These are phyloP conservation scores for Scarus forsteni DNA, from an alignment of 2,797 vertebrate species.

Conservation along the genomic window DNA sequence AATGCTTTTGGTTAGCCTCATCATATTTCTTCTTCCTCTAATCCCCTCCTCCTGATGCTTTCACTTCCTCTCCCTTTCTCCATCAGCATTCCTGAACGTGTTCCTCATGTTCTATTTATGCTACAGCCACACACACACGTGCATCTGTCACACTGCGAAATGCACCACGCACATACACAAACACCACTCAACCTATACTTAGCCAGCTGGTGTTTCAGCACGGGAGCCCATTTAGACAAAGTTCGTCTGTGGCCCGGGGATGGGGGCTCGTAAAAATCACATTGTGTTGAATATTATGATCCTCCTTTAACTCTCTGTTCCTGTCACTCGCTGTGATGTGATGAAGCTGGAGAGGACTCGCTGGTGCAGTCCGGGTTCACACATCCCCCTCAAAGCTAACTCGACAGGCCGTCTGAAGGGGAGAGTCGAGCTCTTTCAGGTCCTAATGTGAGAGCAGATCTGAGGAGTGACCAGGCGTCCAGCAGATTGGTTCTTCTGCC, in stretches of 20 bases:
- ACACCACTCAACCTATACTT: constrained; percentile 61
- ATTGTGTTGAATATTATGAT: constrained; percentile 47
- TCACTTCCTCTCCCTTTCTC: constrained; percentile 48
- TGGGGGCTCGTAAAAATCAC: constrained; percentile 38
- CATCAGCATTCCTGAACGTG: constrained; percentile 74
- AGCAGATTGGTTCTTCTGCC: constrained; percentile 20
- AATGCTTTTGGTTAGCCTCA: not conserved
- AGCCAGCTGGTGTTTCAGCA: constrained; percentile 52
- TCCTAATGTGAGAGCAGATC: constrained; percentile 39
- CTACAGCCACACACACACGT: constrained; percentile 48
- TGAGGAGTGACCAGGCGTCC: constrained; percentile 22
- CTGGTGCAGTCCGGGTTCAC: constrained; percentile 53
- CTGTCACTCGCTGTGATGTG: constrained; percentile 46
- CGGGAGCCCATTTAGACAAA: constrained; percentile 41
- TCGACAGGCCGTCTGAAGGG: constrained; percentile 45
- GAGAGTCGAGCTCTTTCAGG: constrained; percentile 4
- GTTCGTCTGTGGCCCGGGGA: constrained; percentile 40
- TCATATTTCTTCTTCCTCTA: not conserved
- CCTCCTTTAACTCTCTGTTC: constrained; percentile 43
- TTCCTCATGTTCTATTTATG: constrained; percentile 72
- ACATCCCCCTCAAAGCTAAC: constrained; percentile 42
- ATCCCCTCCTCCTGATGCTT: constrained; percentile 39
- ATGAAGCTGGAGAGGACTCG: constrained; percentile 56
- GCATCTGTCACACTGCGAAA: constrained; percentile 60
- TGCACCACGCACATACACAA: constrained; percentile 19